Evolutionary conservation across 2,888 invertebrate genomes (phyloP).

Genomic region (Chelonus formosanus): DNA sequence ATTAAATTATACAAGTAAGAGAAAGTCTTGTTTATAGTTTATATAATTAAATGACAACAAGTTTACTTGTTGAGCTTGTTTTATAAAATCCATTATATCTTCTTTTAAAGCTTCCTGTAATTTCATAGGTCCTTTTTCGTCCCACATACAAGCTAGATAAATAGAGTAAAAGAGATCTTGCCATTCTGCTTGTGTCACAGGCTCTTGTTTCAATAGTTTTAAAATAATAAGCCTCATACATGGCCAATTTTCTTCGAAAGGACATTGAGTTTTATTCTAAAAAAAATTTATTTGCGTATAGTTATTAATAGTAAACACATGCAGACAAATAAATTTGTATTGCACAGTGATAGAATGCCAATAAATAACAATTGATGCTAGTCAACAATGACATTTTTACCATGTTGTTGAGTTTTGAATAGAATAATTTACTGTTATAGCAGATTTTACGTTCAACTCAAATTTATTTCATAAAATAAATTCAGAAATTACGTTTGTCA

Average conservation of each 20-base stretch:
- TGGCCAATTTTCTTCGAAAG: constrained; percentile 97
- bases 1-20: not conserved
- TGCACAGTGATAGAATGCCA: no score
- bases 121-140: constrained; percentile 91
- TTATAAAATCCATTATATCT: constrained; percentile 93
- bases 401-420: no score
- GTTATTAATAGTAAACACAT: no score
- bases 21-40: no score
- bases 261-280: constrained; percentile 75
- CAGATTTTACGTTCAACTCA: no score
- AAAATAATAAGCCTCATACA: constrained; percentile 92
- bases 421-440: no score
- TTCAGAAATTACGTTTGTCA: no score
- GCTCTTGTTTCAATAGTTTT: constrained; percentile 91
- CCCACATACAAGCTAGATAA: constrained; percentile 96
- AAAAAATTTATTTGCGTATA: constrained; percentile 3
- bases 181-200: constrained; percentile 95
- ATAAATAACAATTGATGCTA: no score
- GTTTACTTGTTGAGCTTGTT: constrained; percentile 82
- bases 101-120: constrained; percentile 88
- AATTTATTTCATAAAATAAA: no score
- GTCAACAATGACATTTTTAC: no score
- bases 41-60: constrained; percentile 9
- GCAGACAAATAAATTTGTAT: no score
- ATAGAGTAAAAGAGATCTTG: constrained; percentile 97